Conservation (phyloP, 2,113 vertebrate genomes). For the Istiophorus platypterus region DNA sequence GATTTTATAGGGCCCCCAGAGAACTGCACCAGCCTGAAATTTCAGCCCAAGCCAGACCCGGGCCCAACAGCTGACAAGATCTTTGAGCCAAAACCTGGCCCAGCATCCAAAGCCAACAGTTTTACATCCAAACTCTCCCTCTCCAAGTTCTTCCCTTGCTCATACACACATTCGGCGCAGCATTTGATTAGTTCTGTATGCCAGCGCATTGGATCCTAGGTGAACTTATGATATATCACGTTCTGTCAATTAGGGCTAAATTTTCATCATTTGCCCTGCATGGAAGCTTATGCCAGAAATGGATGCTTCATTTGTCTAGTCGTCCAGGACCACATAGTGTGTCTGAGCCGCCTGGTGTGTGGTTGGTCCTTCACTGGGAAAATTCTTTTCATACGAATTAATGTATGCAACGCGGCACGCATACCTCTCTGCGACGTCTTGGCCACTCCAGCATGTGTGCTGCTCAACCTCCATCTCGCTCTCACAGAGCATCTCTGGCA, state of each 20-base stretch:
- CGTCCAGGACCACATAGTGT: background rate
- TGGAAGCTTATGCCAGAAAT: background rate
- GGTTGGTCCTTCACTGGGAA: background rate
- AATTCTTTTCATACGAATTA: background rate
- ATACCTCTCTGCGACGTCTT: constrained; percentile 92
- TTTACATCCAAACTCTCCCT: background rate
- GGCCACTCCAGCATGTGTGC: constrained; percentile 92
- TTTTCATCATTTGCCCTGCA: background rate
- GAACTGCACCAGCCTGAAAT: background rate
- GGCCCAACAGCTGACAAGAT: background rate
- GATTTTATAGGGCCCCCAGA: background rate
- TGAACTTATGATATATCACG: no score
- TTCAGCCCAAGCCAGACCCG: no score
- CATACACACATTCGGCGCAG: background rate
- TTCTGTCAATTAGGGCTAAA: no score
- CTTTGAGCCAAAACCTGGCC: no score
- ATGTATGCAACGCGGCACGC: background rate
- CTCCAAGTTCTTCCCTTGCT: no score
- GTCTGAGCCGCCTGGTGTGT: background rate
- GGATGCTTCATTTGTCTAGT: background rate
- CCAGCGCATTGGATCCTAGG: background rate
- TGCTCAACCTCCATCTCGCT: constrained; percentile 90
- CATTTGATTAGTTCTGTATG: background rate
- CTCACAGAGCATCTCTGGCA: constrained; percentile 92
- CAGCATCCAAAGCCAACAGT: background rate